Evolutionary conservation across 2,888 invertebrate genomes (phyloP), one percentile per base, ranked within the genome.

Genomic region (Macaria liturata): DNA sequence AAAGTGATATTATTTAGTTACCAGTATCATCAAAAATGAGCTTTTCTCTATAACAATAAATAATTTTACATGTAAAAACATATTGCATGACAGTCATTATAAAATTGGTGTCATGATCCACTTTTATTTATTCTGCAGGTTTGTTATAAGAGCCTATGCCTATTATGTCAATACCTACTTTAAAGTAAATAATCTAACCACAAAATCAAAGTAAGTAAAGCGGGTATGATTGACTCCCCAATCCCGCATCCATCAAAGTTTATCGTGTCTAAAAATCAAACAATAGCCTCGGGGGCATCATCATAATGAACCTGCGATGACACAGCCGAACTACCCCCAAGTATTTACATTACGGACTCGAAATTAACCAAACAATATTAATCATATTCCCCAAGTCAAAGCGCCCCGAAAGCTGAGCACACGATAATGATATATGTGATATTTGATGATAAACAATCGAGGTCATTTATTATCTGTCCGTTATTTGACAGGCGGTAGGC

Each of bases 401-500:
- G 79, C 86, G 75, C 78, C 49, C 78, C 80, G 78, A 85, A 84
- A 83, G 85, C 83, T 80, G 83, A 88, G 86, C 88, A 87, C 85
- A 83, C 85, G 85, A 88, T 90, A 90, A 91, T 92, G 92, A 92
- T 91, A 91, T 92, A 92, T 92, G 90, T 86, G 88, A 89, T 91
- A 91, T 92, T 92, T 92, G 92, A 92, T 91, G 92, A 92, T 92
- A 92, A 93, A 93, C 93, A 93, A 93, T 92, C 92, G 90, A 86
- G 92, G 93, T 93, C 93, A 93, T 93, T 93, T 93, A 93, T 93
- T 93, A 93, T 93, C 91, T 92, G 92, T 91, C 92, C 91, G 92
- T 92, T 93, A 93, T 93, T 93, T 93, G 93, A 93, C 93, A 93
- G 93, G 93, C 93, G 93, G 91, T 91, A 92, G 93, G 93, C 94